Evolutionary conservation across 2,797 vertebrate species (phyloP).

Genomic region (Muscicapa comitata): DNA sequence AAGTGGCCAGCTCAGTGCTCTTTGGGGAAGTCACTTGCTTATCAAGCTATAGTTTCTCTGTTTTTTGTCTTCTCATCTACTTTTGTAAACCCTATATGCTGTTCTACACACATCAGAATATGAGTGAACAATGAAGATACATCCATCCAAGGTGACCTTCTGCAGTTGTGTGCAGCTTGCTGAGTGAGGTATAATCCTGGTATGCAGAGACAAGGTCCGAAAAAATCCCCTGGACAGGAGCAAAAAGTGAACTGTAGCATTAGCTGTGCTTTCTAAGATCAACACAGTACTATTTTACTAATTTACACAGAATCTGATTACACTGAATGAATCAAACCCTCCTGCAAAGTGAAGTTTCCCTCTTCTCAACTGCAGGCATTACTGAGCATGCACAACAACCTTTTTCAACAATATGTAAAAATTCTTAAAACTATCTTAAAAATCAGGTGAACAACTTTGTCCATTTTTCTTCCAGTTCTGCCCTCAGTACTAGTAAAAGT

Average conservation of each 20-base stretch:
- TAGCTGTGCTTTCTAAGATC: not conserved
- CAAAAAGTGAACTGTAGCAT: not conserved
- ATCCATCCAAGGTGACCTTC: not conserved
- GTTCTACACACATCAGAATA: not conserved
- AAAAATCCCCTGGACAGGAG: not conserved
- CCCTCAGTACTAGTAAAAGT: not conserved
- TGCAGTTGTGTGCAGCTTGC: fast-evolving
- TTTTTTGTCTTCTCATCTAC: not conserved
- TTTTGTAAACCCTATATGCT: not conserved
- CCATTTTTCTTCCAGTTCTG: not conserved
- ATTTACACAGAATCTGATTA: not conserved
- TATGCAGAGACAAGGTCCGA: not conserved
- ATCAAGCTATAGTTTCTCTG: not conserved
- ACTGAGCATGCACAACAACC: not conserved
- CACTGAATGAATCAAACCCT: not conserved
- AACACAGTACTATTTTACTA: not conserved
- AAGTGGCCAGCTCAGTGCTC: not conserved
- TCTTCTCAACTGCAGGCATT: not conserved
- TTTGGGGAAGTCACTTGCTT: not conserved
- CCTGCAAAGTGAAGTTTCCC: not conserved
- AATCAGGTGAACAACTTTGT: not conserved
- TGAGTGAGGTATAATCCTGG: not conserved
- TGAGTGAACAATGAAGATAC: not conserved
- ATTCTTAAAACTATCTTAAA: not conserved
- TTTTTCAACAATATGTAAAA: not conserved